A percentile compares a stretch with the other conserved stretches of the same genome.
Conservation (phyloP, 2,797 vertebrate species). For the Cirrhinus mrigala region DNA sequence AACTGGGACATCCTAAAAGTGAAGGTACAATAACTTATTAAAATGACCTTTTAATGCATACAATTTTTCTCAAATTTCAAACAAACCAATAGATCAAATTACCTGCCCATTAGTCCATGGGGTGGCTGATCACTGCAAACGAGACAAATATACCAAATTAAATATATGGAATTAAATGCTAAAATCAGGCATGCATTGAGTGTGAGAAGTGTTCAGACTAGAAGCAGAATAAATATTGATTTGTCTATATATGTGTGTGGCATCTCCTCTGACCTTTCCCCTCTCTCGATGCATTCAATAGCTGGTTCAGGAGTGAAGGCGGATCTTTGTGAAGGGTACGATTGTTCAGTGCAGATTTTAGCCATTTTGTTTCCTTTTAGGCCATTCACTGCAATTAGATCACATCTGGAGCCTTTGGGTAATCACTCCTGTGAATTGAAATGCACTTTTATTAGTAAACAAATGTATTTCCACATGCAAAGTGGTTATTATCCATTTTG, state of each 20-base stretch:
- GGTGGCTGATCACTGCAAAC: constrained; percentile 35
- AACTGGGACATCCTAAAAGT: constrained; percentile 76
- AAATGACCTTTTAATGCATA: not conserved
- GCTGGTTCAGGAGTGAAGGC: constrained; percentile 70
- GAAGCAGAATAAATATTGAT: not conserved
- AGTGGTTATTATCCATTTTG: not conserved
- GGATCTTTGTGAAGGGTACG: constrained; percentile 66
- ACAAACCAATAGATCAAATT: not conserved
- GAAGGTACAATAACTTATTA: not conserved
- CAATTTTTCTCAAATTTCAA: not conserved
- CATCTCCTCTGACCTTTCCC: constrained; percentile 71
- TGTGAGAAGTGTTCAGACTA: not conserved
- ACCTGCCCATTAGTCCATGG: constrained; percentile 46
- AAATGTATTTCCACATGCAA: not conserved
- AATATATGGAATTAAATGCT: not conserved
- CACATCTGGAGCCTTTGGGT: constrained; percentile 54
- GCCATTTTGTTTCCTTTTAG: constrained; percentile 57
- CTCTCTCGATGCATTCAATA: constrained; percentile 72
- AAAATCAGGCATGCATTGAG: not conserved
- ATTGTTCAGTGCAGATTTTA: constrained; percentile 73
- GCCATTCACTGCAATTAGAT: constrained; percentile 61
- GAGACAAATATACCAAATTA: not conserved
- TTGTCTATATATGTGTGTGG: not conserved
- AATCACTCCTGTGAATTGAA: not conserved
- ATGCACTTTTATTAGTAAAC: not conserved